Percentiles rank a stretch among this genome's conserved stretches.
phyloP scores from a whole-genome alignment of 2,888 invertebrate genomes.

The Caenorhabditis wallacei region DNA sequence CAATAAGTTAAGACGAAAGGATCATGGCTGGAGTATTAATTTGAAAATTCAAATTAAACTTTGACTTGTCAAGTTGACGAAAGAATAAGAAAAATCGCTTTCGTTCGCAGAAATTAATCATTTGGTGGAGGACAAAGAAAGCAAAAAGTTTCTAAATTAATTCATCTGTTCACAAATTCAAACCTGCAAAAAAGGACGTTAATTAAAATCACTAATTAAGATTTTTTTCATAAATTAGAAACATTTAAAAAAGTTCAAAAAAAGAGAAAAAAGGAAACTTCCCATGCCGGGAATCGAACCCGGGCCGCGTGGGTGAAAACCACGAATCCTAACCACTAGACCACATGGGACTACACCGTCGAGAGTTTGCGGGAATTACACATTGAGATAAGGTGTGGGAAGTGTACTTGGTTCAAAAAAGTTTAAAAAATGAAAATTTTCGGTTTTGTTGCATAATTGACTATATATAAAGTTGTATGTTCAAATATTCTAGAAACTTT shows the following conservation, averaged over 20 bases:
- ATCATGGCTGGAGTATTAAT: too few species aligned
- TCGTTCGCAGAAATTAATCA: constrained; percentile 39
- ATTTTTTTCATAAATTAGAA: too few species aligned
- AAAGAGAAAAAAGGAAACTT: constrained; percentile 50
- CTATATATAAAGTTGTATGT: constrained; percentile 11
- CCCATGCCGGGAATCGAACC: constrained; percentile 79
- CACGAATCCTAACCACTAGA: constrained; percentile 78
- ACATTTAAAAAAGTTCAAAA: not conserved
- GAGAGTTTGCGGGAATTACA: not conserved
- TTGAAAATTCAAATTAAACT: not conserved
- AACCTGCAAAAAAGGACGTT: not conserved
- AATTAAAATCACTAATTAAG: not conserved
- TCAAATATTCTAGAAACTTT: constrained; percentile 16
- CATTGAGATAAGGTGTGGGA: not conserved
- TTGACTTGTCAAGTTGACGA: constrained; percentile 10
- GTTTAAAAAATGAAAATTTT: too few species aligned
- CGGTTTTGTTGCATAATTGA: constrained; percentile 31
- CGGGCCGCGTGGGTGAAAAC: constrained; percentile 80
- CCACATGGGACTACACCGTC: constrained; percentile 66
- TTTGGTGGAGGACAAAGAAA: constrained; percentile 25
- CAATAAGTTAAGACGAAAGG: too few species aligned
- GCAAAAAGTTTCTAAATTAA: not conserved
- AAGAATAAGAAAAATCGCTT: constrained; percentile 47
- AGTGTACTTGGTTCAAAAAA: too few species aligned
- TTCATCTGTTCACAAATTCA: not conserved